phyloP scores from a whole-genome alignment of 2,888 invertebrate genomes.

The Spilosoma lubricipeda region DNA sequence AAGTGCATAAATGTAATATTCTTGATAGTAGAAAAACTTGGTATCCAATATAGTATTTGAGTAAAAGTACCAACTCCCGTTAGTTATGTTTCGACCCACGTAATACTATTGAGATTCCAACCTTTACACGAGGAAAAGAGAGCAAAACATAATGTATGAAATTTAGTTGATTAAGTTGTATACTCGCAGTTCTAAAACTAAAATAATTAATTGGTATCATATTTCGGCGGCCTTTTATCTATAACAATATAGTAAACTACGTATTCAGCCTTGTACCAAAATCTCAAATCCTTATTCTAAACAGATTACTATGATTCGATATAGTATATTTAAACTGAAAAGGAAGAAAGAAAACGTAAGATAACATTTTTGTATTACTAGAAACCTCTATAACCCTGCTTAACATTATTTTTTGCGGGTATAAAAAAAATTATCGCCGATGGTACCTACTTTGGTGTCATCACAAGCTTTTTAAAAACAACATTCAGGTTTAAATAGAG shows the following conservation, averaged over 20 bases:
- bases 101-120: neutral
- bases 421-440: slow-evolving; percentile 38
- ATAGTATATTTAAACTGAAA: neutral
- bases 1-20: neutral
- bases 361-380: neutral
- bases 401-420: slow-evolving; percentile 24
- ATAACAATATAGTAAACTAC: slow-evolving; percentile 43
- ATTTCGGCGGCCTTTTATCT: slow-evolving; percentile 33
- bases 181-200: neutral
- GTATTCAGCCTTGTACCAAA: slow-evolving; percentile 59
- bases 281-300: slow-evolving; percentile 39
- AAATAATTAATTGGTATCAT: slow-evolving; percentile 13
- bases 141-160: neutral
- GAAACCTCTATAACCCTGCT: neutral
- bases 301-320: slow-evolving; percentile 20
- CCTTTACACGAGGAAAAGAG: neutral
- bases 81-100: neutral
- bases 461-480: slow-evolving; percentile 24
- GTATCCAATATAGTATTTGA: too few species aligned
- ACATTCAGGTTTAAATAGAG: slow-evolving; percentile 13
- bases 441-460: slow-evolving; percentile 32
- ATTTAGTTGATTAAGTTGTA: neutral
- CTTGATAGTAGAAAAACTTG: too few species aligned
- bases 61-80: neutral
- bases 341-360: neutral